A percentile compares a stretch with the other conserved stretches of the same genome.
Conservation (phyloP, 2,888 invertebrate species). For the Dendrolimus pini region DNA sequence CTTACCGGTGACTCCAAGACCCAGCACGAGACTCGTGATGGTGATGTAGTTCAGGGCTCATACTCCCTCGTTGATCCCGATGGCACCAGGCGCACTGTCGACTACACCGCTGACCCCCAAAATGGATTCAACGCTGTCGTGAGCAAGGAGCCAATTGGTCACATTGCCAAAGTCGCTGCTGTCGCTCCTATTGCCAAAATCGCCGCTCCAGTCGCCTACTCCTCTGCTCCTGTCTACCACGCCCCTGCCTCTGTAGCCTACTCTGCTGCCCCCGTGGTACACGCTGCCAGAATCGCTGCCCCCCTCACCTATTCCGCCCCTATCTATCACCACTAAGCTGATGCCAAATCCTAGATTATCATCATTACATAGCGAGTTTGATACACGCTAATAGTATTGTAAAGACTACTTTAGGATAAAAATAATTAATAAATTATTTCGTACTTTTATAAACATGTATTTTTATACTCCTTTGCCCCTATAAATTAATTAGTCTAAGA, state of each 20-base stretch:
- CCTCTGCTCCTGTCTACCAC: conserved; percentile 24
- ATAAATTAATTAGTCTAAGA: no score
- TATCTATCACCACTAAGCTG: conserved; percentile 53
- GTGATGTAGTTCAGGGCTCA: conserved; percentile 66
- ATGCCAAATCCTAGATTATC: conserved; percentile 43
- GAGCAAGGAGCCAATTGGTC: conserved; percentile 51
- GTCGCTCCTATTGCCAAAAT: conserved; percentile 27
- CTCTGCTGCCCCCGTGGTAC: conserved; percentile 52
- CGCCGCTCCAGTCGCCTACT: conserved; percentile 41
- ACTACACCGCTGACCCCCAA: conserved; percentile 64
- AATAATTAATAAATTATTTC: neutral
- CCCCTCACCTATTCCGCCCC: conserved; percentile 36
- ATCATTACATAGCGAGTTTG: conserved; percentile 27
- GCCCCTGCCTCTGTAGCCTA: conserved; percentile 39
- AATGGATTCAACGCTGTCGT: conserved; percentile 77
- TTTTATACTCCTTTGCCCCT: neutral
- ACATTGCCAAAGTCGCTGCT: conserved; percentile 33
- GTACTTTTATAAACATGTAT: neutral
- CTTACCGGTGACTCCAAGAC: conserved; percentile 67
- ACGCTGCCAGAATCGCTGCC: conserved; percentile 37
- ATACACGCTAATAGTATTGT: conserved; percentile 15
- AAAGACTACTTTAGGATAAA: conserved; percentile 3
- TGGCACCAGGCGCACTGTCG: conserved; percentile 74
- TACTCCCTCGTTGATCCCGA: conserved; percentile 75
- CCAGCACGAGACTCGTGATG: conserved; percentile 63